Base-by-base conservation (phyloP, 2,797 vertebrate genomes). In the Pampus argenteus region DNA sequence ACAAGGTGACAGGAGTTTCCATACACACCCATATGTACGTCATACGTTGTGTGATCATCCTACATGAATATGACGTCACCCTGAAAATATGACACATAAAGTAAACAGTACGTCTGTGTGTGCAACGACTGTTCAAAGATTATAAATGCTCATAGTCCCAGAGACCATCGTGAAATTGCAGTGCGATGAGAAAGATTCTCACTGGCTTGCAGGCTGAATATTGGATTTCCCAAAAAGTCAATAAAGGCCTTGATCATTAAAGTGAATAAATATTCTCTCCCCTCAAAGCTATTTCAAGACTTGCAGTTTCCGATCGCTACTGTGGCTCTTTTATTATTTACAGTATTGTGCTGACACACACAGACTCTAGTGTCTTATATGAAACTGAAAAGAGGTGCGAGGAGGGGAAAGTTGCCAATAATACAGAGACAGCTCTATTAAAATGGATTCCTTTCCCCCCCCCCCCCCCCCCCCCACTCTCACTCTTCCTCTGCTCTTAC, bases 221-320 rank as follows among this genome's bases (percentile, higher is more conserved):
- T 95, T 93, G 93, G 93, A 94, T 94, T 94, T 92, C 90, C 87
- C 76, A 82, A 91, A 93, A 94, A 94, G 94, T 94, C 94, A 95
- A 94, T 93, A 93, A 91, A 93, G 84, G 82, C 74, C 81, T 85
- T 92, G 89, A 91, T 95, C 92, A 95, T 95, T 95, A 95, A 93
- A 93, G 91, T 87, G 89, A 93, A 95, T 94, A 94, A 93, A 94
- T 94, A 95, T 93, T 94, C 91, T 91, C 85, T 77, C 64, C 72
- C 88, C 93, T 93, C 88, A 87, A 90, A 93, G 91, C 91, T 86
- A 91, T 94, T 94, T 88, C 86, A 88, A 88, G 87, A 87, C 81
- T 86, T 82, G 81, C 84, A 76, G 74, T 80, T 82, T 86, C 71
- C 81, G 74, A 84, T 83, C 67, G 74, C 90, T 76, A 84, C 83